Evolutionary conservation across 2,113 vertebrate species (phyloP).

Genomic region (Epinephelus lanceolatus): DNA sequence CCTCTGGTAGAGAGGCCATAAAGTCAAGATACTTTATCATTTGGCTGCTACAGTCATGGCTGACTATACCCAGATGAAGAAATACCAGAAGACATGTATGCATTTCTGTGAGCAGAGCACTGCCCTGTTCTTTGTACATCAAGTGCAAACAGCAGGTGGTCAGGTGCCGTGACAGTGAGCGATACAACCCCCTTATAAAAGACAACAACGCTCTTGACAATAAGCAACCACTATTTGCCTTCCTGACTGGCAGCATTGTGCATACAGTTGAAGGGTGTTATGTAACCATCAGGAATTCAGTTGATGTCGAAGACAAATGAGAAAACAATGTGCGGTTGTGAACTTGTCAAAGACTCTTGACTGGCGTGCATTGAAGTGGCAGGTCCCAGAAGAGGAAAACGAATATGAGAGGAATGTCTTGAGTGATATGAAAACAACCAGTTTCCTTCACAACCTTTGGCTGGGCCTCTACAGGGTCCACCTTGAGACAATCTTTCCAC

Average conservation of each 20-base stretch:
- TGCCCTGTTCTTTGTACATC: conserved; percentile 19
- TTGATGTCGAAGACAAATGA: conserved; percentile 50
- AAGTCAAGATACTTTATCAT: background rate
- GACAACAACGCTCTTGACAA: conserved; percentile 26
- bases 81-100: conserved; percentile 11
- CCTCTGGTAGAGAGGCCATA: background rate
- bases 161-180: conserved; percentile 33
- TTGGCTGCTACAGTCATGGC: background rate
- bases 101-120: background rate
- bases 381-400: conserved; percentile 53
- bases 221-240: conserved; percentile 28
- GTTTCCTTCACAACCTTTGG: conserved; percentile 61
- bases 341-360: conserved; percentile 51
- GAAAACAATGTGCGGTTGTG: conserved; percentile 59
- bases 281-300: conserved; percentile 59
- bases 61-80: background rate
- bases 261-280: conserved; percentile 45
- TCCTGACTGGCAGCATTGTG: conserved; percentile 47
- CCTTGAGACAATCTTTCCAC: conserved; percentile 64
- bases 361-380: conserved; percentile 31
- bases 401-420: conserved; percentile 67
- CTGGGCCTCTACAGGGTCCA: conserved; percentile 49
- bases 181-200: conserved; percentile 28
- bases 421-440: conserved; percentile 66
- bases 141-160: conserved; percentile 41